Evolutionary conservation across 2,888 invertebrate genomes (phyloP), one percentile per base, ranked within the genome.

Genomic region (Petrophora chlorosata): DNA sequence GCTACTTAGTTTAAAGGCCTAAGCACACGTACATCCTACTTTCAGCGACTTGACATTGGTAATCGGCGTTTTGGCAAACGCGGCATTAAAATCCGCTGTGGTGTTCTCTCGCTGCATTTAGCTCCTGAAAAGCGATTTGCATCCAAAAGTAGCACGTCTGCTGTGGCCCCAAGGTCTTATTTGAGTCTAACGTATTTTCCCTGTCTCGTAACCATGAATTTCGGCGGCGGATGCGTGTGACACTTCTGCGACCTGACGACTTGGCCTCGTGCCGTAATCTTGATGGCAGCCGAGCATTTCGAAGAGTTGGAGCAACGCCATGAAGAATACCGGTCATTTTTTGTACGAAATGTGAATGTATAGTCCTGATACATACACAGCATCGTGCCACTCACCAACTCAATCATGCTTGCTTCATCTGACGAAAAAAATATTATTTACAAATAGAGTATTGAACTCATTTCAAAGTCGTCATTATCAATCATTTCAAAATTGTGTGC

Each of bases 381-480:
- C 12, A 48, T 44, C 17, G 56, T 65, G 0, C 64, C 65, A 25
- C 47, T 59, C 4, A 51, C 22, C 38, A 59, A 36, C 2, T 44
- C 57, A 32, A 61, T 52, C 14, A 15, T 10, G 25, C 0, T 17
- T 3, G 8, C 44, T 26, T 5, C 3, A 33, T 44, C 42, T 65
- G 17, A n/a, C n/a, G n/a, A n/a, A n/a, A 19, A 19, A 19, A 4
- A 19, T 19, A 5, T 19, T 5, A 2, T 19, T 19, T 5, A 19
- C 19, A 19, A n/a, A n/a, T n/a, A n/a, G n/a, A n/a, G n/a, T n/a
- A n/a, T n/a, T n/a, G n/a, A n/a, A n/a, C n/a, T n/a, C n/a, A n/a
- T n/a, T n/a, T n/a, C n/a, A n/a, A n/a, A n/a, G n/a, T n/a, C n/a
- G n/a, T n/a, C n/a, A n/a, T n/a, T n/a, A n/a, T n/a, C n/a, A n/a